A percentile compares a stretch with the other conserved stretches of the same genome.
Conservation (phyloP, 2,797 vertebrate species). For the Linurgus olivaceus region DNA sequence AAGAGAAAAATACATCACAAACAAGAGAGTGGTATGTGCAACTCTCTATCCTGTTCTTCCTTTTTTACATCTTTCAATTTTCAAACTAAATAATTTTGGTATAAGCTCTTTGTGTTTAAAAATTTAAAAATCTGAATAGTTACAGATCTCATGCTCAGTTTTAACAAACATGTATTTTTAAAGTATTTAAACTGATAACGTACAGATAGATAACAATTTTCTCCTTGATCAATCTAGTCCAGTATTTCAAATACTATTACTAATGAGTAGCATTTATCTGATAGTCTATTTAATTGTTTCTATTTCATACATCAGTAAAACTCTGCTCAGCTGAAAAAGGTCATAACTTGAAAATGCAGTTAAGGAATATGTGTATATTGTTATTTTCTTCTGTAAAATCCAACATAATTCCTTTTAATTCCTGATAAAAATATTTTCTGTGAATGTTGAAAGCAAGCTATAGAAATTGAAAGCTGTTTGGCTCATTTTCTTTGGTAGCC, state of each 20-base stretch:
- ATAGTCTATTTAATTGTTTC: constrained; percentile 16
- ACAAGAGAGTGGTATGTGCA: not conserved
- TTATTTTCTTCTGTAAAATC: not conserved
- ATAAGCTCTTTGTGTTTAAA: not conserved
- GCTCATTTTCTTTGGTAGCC: not conserved
- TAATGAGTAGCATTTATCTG: constrained; percentile 8
- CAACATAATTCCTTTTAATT: not conserved
- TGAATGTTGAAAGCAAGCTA: not conserved
- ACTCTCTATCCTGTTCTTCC: not conserved
- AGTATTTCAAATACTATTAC: not conserved
- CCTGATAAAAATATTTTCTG: not conserved
- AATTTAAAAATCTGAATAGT: not conserved
- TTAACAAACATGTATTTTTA: not conserved
- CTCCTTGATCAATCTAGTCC: not conserved
- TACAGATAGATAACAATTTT: not conserved
- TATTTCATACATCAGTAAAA: constrained; percentile 41
- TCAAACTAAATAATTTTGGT: not conserved
- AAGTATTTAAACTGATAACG: not conserved
- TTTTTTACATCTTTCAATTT: not conserved
- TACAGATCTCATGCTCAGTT: not conserved
- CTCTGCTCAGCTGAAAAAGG: not conserved
- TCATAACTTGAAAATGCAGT: not conserved
- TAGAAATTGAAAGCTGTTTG: not conserved
- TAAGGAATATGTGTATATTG: not conserved
- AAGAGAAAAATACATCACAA: not conserved